These are phyloP conservation scores for Styela clava DNA, from an alignment of 23 tunicate species.

Conservation along the genomic window DNA sequence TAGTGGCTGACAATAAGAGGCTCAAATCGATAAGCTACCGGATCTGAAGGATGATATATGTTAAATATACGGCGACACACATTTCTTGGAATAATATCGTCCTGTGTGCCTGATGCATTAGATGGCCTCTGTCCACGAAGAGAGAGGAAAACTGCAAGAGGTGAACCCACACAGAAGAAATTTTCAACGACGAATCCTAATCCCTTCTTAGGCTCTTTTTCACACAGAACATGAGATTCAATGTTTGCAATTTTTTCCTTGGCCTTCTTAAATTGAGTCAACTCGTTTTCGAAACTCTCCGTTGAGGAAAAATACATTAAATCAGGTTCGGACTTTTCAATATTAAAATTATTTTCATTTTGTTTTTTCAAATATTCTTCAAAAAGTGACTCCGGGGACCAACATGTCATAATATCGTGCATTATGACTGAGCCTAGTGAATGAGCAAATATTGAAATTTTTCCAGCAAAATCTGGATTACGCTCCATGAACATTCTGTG, in stretches of 20 bases:
- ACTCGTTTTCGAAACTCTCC: not conserved
- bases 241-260: not conserved
- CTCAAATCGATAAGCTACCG: slow-evolving; percentile 91
- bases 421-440: slow-evolving; percentile 77
- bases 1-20: slow-evolving; percentile 60
- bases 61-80: slow-evolving; percentile 47
- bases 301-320: not conserved
- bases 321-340: not conserved
- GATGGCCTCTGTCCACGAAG: slow-evolving; percentile 51
- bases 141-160: slow-evolving; percentile 67
- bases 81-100: slow-evolving; percentile 41
- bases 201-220: not conserved
- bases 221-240: not conserved
- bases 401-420: slow-evolving; percentile 71
- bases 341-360: not conserved
- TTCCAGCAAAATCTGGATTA: slow-evolving; percentile 72
- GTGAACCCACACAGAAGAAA: slow-evolving; percentile 81
- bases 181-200: slow-evolving; percentile 50
- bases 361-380: slow-evolving; percentile 11
- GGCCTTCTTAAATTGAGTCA: not conserved
- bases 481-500: slow-evolving; percentile 47
- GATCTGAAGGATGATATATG: slow-evolving; percentile 89
- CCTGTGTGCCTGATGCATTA: slow-evolving; percentile 10
- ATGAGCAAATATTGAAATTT: slow-evolving; percentile 73
- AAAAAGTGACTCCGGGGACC: slow-evolving; percentile 31